Percentiles rank a stretch among this genome's conserved stretches.
phyloP scores from a whole-genome alignment of 2,113 vertebrate genomes.

The Crocuta crocuta region DNA sequence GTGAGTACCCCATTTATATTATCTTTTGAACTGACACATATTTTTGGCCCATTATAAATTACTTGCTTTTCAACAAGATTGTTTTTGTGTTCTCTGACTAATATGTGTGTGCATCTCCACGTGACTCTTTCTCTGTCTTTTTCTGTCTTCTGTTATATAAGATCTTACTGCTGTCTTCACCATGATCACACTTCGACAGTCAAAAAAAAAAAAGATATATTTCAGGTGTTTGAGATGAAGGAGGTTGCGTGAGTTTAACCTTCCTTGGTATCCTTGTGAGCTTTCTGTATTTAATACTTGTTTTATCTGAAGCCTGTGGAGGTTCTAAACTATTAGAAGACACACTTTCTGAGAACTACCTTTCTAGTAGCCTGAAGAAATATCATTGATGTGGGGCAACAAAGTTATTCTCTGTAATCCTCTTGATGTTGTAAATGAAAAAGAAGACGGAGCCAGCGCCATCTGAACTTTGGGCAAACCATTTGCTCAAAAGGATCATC shows the following conservation, averaged over 20 bases:
- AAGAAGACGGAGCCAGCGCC: slow-evolving; percentile 88
- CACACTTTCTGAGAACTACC: slow-evolving; percentile 91
- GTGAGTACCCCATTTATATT: slow-evolving; percentile 42
- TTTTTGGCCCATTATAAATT: slow-evolving; percentile 74
- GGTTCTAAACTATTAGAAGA: slow-evolving; percentile 93
- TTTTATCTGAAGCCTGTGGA: slow-evolving; percentile 92
- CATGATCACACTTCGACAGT: slow-evolving; percentile 87
- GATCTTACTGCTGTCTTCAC: slow-evolving; percentile 87
- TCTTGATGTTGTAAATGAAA: slow-evolving; percentile 92
- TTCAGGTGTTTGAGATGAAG: slow-evolving; percentile 91
- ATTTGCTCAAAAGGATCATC: slow-evolving; percentile 90
- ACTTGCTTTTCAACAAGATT: slow-evolving; percentile 79
- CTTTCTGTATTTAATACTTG: slow-evolving; percentile 91
- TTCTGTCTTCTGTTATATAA: slow-evolving; percentile 88
- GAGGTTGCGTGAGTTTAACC: slow-evolving; percentile 91
- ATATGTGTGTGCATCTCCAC: slow-evolving; percentile 72
- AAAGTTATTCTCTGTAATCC: slow-evolving; percentile 92
- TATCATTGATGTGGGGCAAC: slow-evolving; percentile 91
- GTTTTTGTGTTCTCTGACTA: slow-evolving; percentile 71
- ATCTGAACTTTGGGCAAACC: slow-evolving; percentile 92
- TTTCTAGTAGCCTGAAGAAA: slow-evolving; percentile 92
- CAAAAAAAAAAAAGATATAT: slow-evolving; percentile 82
- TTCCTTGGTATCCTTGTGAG: slow-evolving; percentile 89
- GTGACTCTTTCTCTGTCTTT: slow-evolving; percentile 73
- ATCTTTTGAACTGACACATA: slow-evolving; percentile 66